Percentiles rank a stretch among this genome's conserved stretches.
Conservation (phyloP, 2,797 vertebrate genomes). For the Spinus olivaceus region DNA sequence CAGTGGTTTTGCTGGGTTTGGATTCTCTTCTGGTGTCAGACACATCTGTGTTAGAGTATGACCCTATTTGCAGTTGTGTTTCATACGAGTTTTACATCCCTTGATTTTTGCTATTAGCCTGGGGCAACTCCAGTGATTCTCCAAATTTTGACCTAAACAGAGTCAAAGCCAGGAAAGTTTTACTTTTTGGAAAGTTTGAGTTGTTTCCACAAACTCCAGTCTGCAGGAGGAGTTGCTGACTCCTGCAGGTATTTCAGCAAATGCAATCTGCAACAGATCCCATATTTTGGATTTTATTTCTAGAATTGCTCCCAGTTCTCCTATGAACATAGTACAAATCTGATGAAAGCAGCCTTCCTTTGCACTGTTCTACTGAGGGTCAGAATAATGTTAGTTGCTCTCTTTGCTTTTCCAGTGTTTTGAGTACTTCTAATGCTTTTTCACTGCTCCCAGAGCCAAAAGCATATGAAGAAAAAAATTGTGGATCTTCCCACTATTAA, state of each 20-base stretch:
- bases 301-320: conserved; percentile 42
- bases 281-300: conserved; percentile 36
- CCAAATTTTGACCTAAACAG: not conserved
- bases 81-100: not conserved
- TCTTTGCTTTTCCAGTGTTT: not conserved
- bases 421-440: not conserved
- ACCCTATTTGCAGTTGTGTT: not conserved
- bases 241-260: conserved; percentile 37
- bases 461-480: not conserved
- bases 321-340: conserved; percentile 23
- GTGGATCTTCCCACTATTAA: not conserved
- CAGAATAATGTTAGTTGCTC: conserved; percentile 6
- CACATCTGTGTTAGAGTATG: not conserved
- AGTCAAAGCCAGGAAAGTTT: conserved; percentile 33
- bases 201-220: not conserved
- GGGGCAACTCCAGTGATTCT: not conserved
- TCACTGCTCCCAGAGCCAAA: conserved; percentile 25
- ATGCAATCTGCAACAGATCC: not conserved
- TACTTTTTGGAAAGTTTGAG: conserved; percentile 20
- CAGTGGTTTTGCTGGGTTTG: not conserved
- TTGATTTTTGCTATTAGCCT: not conserved
- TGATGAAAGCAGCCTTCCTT: conserved; percentile 13
- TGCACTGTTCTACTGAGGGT: not conserved
- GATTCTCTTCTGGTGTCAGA: not conserved
- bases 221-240: not conserved